Base-by-base conservation (phyloP, 2,113 vertebrate genomes). In the Tetraodon nigroviridis region DNA sequence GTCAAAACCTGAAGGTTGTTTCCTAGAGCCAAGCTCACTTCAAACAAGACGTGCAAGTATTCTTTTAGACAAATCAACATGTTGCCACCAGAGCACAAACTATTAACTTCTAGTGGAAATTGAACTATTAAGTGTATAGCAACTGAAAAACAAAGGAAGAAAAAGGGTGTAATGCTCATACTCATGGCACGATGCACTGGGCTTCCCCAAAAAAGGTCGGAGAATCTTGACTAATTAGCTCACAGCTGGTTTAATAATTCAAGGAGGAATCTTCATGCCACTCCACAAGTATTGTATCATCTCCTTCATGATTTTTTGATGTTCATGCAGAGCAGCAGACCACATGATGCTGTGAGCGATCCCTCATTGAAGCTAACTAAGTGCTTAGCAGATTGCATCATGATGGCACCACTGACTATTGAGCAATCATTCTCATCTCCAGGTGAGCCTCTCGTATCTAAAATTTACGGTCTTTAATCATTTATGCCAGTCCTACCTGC, bases 1-100 rank as follows among this genome's bases (percentile, higher is more conserved):
- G 85, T 87, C 58, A 78, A 83, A 87, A 86, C 78, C 84, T 83
- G 75, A 76, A 75, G 78, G 83, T 86, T 86, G 84, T 86, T 87
- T 86, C 84, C 67, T 82, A 76, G 81, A 87, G 82, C 84, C 79
- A 45, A 80, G 81, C 73, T 82, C 71, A 78, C 79, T 79, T 89
- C 85, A 89, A 85, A 89, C 85, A 83, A 84, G 78, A 69, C 75
- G 71, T 68, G 49, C 54, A 45, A 52, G 79, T 56, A n/a, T 82
- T 83, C 53, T 64, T 61, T 64, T 73, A 78, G 82, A 80, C 73
- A 64, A 67, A 78, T 50, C 64, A 75, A 76, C 57, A 20, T 78
- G 68, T 55, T 55, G 79, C 79, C 81, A 87, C 82, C 82, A 72
- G 79, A 80, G 79, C 65, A 48, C 74, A 61, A n/a, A 46, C 59